phyloP scores from a whole-genome alignment of 2,888 invertebrate species.

The Girardia tigrina region DNA sequence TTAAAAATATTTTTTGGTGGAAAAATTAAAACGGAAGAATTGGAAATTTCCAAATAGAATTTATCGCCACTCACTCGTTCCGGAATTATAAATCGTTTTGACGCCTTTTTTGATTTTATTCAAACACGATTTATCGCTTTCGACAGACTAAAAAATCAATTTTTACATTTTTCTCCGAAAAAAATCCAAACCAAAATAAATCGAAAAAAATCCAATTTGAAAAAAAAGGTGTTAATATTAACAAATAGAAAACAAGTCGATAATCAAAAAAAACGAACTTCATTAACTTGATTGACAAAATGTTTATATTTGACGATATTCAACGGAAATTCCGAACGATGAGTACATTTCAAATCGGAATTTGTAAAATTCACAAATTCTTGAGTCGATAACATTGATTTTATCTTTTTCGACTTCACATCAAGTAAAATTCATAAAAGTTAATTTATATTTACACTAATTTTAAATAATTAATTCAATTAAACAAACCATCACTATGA shows the following conservation, averaged over 20 bases:
- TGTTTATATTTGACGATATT: conserved; percentile 8
- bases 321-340: conserved; percentile 1
- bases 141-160: neutral
- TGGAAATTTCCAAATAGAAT: too few relatives aligned
- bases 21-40: too few relatives aligned
- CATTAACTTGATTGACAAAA: conserved; percentile 20
- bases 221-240: too few relatives aligned
- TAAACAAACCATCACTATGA: neutral
- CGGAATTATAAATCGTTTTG: conserved; percentile 33
- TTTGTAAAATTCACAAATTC: conserved; percentile 17
- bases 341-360: neutral
- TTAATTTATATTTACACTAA: neutral
- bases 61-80: conserved; percentile 28
- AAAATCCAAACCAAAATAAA: too few relatives aligned
- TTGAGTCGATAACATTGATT: conserved; percentile 7
- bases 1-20: too few relatives aligned
- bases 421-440: conserved; percentile 19
- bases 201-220: too few relatives aligned
- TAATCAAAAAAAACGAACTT: too few relatives aligned
- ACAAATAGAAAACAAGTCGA: too few relatives aligned
- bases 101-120: conserved; percentile 29
- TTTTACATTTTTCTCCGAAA: too few relatives aligned
- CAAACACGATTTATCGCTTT: neutral
- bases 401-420: too few relatives aligned
- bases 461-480: neutral